Evolutionary conservation across 2,113 vertebrate species (phyloP).

Genomic region (Ariopsis seemanni): DNA sequence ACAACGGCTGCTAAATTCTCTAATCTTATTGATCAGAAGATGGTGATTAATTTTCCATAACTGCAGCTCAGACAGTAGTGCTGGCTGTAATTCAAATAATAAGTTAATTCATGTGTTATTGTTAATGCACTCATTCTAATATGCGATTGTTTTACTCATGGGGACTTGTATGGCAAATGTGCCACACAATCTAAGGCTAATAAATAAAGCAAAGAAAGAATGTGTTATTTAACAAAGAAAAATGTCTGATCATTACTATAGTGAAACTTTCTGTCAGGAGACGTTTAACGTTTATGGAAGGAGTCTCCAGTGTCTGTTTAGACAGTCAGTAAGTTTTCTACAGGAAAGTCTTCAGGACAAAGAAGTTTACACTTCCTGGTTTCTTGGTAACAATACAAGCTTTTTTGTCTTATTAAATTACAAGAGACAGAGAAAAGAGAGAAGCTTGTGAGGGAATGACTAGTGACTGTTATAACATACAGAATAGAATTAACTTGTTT

Average conservation of each 20-base stretch:
- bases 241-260: neutral
- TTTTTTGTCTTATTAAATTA: neutral
- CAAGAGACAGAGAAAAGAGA: neutral
- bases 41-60: neutral
- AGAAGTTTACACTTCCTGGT: neutral
- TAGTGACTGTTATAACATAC: neutral
- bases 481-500: neutral
- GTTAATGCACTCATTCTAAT: neutral
- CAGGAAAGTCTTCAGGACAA: neutral
- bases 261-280: neutral
- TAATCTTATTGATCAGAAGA: neutral
- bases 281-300: neutral
- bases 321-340: neutral
- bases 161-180: neutral
- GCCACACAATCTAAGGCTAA: neutral
- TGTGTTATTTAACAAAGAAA: neutral
- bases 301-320: neutral
- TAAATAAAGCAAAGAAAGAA: neutral
- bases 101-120: neutral
- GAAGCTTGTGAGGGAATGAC: neutral
- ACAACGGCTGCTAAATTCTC: neutral
- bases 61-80: neutral
- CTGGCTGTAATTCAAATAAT: neutral
- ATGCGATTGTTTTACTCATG: neutral
- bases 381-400: neutral